Evolutionary conservation across 2,113 vertebrate genomes (phyloP), one percentile per base, ranked within the genome.

Genomic region (Pleuronectes platessa): DNA sequence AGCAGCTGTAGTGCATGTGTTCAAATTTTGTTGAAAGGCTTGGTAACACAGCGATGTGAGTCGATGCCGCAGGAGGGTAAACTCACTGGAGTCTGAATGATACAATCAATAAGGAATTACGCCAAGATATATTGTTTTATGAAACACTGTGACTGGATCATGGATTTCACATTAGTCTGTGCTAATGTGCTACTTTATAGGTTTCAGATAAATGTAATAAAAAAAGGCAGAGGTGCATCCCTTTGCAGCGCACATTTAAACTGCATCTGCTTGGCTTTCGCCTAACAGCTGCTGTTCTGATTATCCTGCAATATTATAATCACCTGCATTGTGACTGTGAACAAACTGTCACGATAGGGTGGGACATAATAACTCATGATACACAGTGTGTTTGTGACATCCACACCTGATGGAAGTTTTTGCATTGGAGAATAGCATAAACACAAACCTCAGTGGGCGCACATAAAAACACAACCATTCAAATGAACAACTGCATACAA

Each of bases 281-380:
- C 13, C 0, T 27, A 63, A 40, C 61, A 61, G 59, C 62, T 70
- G 40, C 21, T 70, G 14, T 49, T 74, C 54, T 55, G 40, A 65
- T 42, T 69, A 40, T 42, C 62, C 65, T 51, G 63, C 40, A 68
- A 61, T 45, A 62, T 74, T 37, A 0, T 56, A 71, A 78, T 72
- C 63, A 42, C n/a, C 27, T 51, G 35, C 27, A 59, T 37, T 68
- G 54, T 65, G 61, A 35, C 8, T 54, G n/a, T 21, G 15, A 24
- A 73, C 61, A 76, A 31, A 31, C 31, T 31, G 31, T 7, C 31
- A 31, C 6, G 31, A 31, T 31, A 31, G 31, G 31, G 6, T 31
- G 31, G 31, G 31, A 7, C 6, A 31, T 31, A 7, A 31, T 7
- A 1, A 31, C 31, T 31, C 31, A 31, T 31, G 31, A 31, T 31